Evolutionary conservation across 2,113 vertebrate genomes (phyloP).

Genomic region (Actinemys pallida): DNA sequence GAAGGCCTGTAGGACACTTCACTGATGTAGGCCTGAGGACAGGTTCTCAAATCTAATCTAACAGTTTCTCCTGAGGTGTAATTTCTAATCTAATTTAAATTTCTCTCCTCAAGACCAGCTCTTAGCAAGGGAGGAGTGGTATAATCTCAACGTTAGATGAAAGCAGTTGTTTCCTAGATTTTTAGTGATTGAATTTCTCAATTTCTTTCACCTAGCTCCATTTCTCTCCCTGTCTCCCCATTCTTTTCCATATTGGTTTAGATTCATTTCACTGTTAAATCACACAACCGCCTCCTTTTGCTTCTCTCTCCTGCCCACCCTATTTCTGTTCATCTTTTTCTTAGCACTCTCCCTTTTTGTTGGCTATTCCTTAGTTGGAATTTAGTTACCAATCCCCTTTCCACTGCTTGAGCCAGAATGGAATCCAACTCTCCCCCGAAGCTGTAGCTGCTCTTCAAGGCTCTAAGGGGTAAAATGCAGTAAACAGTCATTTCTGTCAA

Average conservation of each 20-base stretch:
- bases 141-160: fast-evolving
- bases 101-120: neutral
- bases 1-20: neutral
- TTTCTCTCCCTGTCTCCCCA: neutral
- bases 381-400: neutral
- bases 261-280: fast-evolving
- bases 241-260: fast-evolving
- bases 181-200: neutral
- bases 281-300: neutral
- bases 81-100: neutral
- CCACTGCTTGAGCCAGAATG: fast-evolving
- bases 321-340: neutral
- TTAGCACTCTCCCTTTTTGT: fast-evolving
- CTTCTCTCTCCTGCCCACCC: neutral
- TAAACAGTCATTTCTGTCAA: neutral
- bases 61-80: neutral
- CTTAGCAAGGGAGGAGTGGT: neutral
- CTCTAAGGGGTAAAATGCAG: neutral
- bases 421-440: fast-evolving
- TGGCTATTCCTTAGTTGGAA: fast-evolving
- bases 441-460: neutral
- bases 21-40: neutral
- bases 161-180: neutral
- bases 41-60: neutral
- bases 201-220: neutral